These are phyloP conservation scores for Eristalis pertinax DNA, from an alignment of 2,888 invertebrate genomes.

Conservation along the genomic window DNA sequence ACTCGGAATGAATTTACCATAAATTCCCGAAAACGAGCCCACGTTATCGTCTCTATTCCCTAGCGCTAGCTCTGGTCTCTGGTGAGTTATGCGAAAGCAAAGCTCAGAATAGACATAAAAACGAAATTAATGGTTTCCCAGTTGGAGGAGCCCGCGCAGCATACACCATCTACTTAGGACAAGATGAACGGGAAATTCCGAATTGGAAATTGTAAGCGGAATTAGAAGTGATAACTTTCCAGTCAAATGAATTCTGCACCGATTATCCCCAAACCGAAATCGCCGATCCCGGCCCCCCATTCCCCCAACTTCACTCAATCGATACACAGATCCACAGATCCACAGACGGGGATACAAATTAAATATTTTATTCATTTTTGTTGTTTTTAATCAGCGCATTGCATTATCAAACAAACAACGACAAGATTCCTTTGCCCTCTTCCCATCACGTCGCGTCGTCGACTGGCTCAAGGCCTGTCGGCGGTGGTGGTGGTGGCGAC, in stretches of 20 bases:
- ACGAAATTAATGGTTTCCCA: neutral
- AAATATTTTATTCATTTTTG: neutral
- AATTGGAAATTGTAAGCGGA: neutral
- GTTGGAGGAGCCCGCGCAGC: neutral
- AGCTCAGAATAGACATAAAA: constrained; percentile 4
- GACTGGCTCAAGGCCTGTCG: neutral
- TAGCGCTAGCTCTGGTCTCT: neutral
- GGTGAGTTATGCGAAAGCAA: constrained; percentile 1
- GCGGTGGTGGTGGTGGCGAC: neutral
- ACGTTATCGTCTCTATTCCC: neutral
- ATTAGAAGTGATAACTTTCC: neutral
- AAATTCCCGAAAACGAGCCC: neutral
- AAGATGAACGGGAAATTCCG: neutral
- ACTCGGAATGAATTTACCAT: constrained; percentile 1
- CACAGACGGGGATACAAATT: neutral
- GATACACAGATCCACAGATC: neutral
- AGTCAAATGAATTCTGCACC: neutral
- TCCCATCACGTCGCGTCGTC: neutral
- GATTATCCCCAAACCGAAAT: neutral
- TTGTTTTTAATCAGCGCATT: neutral
- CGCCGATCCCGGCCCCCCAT: too few relatives aligned
- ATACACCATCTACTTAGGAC: neutral
- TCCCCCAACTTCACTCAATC: neutral
- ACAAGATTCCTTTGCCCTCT: neutral
- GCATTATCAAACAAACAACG: neutral